Evolutionary conservation across 2,888 invertebrate genomes (phyloP).

Genomic region (Eristalis arbustorum): DNA sequence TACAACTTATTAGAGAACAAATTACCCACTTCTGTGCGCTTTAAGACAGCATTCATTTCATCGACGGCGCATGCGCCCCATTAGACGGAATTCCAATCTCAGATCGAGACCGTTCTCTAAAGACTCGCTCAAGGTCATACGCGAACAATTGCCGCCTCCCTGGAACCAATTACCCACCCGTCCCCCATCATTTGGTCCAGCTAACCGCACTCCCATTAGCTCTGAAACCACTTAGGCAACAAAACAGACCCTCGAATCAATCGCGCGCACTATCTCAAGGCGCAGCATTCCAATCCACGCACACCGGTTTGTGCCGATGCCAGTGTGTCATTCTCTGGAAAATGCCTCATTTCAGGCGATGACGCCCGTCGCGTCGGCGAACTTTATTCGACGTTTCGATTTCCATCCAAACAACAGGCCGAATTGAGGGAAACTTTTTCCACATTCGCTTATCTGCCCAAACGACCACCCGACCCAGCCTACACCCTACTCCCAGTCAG

Average conservation of each 20-base stretch:
- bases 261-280: neutral
- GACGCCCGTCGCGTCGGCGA: neutral
- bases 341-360: neutral
- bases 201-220: neutral
- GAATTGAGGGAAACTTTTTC: constrained; percentile 44
- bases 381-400: neutral
- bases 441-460: constrained; percentile 37
- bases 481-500: constrained; percentile 26
- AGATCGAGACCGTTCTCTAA: neutral
- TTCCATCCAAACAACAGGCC: constrained; percentile 6
- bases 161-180: neutral
- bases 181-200: neutral
- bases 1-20: neutral
- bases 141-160: neutral
- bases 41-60: neutral
- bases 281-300: neutral
- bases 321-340: neutral
- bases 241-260: neutral
- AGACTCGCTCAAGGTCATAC: neutral
- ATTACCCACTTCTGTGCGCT: neutral
- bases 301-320: neutral
- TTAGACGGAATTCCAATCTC: neutral
- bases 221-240: neutral
- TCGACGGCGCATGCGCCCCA: neutral
- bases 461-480: constrained; percentile 29